Percentiles rank a stretch among this genome's conserved stretches.
Evolutionary conservation across 2,888 invertebrate genomes (phyloP).

Genomic region (Cephus pygmeus): DNA sequence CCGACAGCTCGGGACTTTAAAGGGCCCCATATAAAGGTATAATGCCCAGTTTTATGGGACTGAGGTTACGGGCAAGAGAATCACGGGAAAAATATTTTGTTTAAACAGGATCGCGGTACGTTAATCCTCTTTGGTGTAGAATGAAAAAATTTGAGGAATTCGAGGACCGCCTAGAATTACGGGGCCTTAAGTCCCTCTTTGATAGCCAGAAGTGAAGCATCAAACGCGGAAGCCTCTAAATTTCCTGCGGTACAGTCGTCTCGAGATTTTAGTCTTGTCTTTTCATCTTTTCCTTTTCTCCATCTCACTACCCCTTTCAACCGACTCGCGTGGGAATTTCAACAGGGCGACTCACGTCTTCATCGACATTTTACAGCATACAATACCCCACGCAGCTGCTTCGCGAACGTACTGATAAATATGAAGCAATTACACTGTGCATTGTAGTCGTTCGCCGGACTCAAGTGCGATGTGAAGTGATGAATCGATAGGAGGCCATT

Average conservation of each 20-base stretch:
- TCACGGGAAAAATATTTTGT: slow-evolving; percentile 38
- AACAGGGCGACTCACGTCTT: slow-evolving; percentile 5
- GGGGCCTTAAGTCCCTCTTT: background rate
- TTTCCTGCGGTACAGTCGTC: background rate
- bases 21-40: slow-evolving; percentile 17
- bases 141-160: background rate
- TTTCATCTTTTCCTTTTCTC: background rate
- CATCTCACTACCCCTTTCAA: background rate
- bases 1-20: background rate
- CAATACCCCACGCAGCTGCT: slow-evolving; percentile 31
- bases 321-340: slow-evolving; percentile 37
- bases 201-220: background rate
- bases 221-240: background rate
- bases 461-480: slow-evolving; percentile 28
- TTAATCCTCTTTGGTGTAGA: background rate
- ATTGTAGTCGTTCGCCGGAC: slow-evolving; percentile 35
- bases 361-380: slow-evolving; percentile 27
- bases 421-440: slow-evolving; percentile 46
- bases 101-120: slow-evolving; percentile 35
- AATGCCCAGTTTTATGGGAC: slow-evolving; percentile 39
- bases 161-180: background rate
- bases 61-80: slow-evolving; percentile 4
- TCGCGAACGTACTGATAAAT: slow-evolving; percentile 39
- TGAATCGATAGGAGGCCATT: slow-evolving; percentile 52
- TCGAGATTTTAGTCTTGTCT: background rate